Evolutionary conservation across 2,797 vertebrate species (phyloP).

Genomic region (Squalus acanthias): DNA sequence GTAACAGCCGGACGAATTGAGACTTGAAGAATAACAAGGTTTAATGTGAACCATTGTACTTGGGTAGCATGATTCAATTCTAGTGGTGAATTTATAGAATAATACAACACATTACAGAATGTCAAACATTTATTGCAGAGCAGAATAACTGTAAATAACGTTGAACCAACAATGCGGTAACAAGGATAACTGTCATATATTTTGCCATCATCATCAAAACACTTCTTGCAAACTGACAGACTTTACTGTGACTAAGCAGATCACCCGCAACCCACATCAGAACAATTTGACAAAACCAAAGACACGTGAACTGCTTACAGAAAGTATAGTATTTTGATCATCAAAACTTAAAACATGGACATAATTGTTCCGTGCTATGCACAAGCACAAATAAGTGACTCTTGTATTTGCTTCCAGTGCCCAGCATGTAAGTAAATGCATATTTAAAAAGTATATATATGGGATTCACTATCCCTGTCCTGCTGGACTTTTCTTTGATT

Average conservation of each 20-base stretch:
- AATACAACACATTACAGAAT: constrained; percentile 64
- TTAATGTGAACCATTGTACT: constrained; percentile 22
- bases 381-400: constrained; percentile 30
- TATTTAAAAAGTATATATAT: constrained; percentile 32
- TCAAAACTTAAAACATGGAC: constrained; percentile 19
- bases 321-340: neutral
- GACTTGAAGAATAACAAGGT: constrained; percentile 35
- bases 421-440: neutral
- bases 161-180: constrained; percentile 84
- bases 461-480: neutral
- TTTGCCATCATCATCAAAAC: constrained; percentile 82
- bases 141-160: constrained; percentile 88
- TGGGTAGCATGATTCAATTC: constrained; percentile 15
- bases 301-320: constrained; percentile 11
- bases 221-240: constrained; percentile 92
- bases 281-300: constrained; percentile 27
- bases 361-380: constrained; percentile 14
- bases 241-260: constrained; percentile 88
- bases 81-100: constrained; percentile 27
- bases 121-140: constrained; percentile 99
- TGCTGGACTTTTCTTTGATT: neutral
- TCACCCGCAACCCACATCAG: constrained; percentile 72
- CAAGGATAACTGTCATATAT: constrained; percentile 98
- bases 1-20: neutral
- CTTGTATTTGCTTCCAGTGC: constrained; percentile 16